phyloP scores from a whole-genome alignment of 2,797 vertebrate genomes.

The Serranus cabrilla region DNA sequence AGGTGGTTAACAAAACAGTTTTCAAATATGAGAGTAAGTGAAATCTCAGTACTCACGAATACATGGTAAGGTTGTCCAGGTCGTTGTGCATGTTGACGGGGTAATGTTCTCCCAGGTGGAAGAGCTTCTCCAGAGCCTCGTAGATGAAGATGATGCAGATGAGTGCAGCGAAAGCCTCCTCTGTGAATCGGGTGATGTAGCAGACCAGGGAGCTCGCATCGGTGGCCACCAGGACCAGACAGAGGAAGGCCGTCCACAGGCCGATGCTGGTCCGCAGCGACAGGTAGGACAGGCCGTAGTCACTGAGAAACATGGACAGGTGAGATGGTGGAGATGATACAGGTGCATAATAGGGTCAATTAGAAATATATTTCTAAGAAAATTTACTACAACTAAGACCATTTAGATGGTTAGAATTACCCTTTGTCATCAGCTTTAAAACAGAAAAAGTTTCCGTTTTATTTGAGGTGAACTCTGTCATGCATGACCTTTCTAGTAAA shows the following conservation, averaged over 20 bases:
- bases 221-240: conserved; percentile 93
- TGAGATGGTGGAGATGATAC: neutral
- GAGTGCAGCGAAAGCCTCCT: conserved; percentile 96
- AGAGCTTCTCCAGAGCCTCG: conserved; percentile 95
- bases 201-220: conserved; percentile 97
- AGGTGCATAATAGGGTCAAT: neutral
- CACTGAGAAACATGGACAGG: conserved; percentile 84
- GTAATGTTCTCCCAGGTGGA: conserved; percentile 92
- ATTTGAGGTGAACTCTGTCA: too few species aligned
- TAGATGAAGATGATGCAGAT: conserved; percentile 99
- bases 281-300: conserved; percentile 93
- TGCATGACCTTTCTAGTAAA: too few species aligned
- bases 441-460: neutral
- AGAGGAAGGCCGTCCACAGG: conserved; percentile 95
- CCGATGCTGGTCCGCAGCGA: conserved; percentile 95
- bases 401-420: too few species aligned
- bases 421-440: neutral
- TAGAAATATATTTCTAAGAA: too few species aligned
- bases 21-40: neutral
- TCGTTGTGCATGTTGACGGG: conserved; percentile 92
- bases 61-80: conserved; percentile 91
- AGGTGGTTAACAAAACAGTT: too few species aligned
- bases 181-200: conserved; percentile 97
- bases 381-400: neutral
- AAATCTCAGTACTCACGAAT: conserved; percentile 87